phyloP scores from a whole-genome alignment of 1,140 invertebrate genomes.

The Drosophila setifemur region DNA sequence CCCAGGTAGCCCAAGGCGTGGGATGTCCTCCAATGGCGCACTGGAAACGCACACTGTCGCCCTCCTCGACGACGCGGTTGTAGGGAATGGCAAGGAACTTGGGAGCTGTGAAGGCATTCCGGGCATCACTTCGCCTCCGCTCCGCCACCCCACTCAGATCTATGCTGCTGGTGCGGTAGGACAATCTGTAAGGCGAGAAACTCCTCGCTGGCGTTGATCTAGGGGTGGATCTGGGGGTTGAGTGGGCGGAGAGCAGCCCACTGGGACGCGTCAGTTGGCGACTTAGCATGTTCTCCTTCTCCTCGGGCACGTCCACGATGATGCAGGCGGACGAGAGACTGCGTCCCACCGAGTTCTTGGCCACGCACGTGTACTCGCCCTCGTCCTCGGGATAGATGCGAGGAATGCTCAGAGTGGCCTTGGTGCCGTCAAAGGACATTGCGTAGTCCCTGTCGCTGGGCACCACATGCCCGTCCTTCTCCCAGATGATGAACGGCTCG shows the following conservation, averaged over 20 bases:
- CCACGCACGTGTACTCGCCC: slow-evolving; percentile 94
- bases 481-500: slow-evolving; percentile 89
- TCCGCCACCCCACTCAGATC: slow-evolving; percentile 60
- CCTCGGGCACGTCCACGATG: slow-evolving; percentile 91
- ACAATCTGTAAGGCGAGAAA: slow-evolving; percentile 84
- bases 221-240: slow-evolving; percentile 89
- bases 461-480: slow-evolving; percentile 89
- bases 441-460: slow-evolving; percentile 85
- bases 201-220: slow-evolving; percentile 87
- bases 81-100: slow-evolving; percentile 95
- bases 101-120: slow-evolving; percentile 84
- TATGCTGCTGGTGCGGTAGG: slow-evolving; percentile 72
- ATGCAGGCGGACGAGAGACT: slow-evolving; percentile 90
- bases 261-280: slow-evolving; percentile 87
- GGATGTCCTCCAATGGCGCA: slow-evolving; percentile 91
- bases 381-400: slow-evolving; percentile 93
- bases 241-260: slow-evolving; percentile 86
- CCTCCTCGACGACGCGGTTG: slow-evolving; percentile 91
- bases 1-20: slow-evolving; percentile 90
- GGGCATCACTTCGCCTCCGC: slow-evolving; percentile 83
- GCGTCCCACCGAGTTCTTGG: slow-evolving; percentile 91
- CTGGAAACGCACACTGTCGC: slow-evolving; percentile 90
- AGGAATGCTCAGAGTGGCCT: slow-evolving; percentile 87
- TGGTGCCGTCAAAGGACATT: slow-evolving; percentile 86
- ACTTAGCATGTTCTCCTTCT: slow-evolving; percentile 89